Conservation (phyloP, 2,797 vertebrate genomes). For the Chromis chromis region DNA sequence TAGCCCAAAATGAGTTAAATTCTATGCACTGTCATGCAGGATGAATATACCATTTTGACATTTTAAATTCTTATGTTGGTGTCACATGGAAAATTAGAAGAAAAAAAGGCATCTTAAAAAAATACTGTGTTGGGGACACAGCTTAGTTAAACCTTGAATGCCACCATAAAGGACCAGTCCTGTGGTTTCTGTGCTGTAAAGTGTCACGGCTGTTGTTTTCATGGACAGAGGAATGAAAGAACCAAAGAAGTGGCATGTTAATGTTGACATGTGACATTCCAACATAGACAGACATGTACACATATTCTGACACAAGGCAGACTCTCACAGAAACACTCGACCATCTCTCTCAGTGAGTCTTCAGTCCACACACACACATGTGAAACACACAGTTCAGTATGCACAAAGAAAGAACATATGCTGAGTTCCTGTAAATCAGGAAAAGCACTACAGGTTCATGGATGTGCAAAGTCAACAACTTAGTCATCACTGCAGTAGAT, state of each 20-base stretch:
- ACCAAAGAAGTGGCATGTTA: slow-evolving; percentile 32
- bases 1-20: slow-evolving; percentile 5
- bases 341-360: slow-evolving; percentile 37
- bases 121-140: neutral
- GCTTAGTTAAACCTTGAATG: neutral
- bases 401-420: neutral
- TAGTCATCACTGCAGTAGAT: slow-evolving; percentile 4
- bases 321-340: slow-evolving; percentile 62
- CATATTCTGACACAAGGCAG: slow-evolving; percentile 47
- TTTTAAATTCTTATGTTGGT: neutral
- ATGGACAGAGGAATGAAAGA: slow-evolving; percentile 10
- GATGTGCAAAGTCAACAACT: neutral
- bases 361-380: slow-evolving; percentile 40
- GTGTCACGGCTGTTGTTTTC: slow-evolving; percentile 2
- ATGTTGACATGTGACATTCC: slow-evolving; percentile 37
- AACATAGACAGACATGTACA: slow-evolving; percentile 45
- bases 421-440: neutral
- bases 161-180: neutral
- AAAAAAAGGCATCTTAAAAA: neutral
- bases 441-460: neutral
- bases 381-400: slow-evolving; percentile 44
- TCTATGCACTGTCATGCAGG: neutral
- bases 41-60: neutral
- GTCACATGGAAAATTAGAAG: rapidly evolving
- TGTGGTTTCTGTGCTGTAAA: slow-evolving; percentile 18